Base-by-base conservation (phyloP, 1,140 invertebrate species). In the Nasonia longicornis region DNA sequence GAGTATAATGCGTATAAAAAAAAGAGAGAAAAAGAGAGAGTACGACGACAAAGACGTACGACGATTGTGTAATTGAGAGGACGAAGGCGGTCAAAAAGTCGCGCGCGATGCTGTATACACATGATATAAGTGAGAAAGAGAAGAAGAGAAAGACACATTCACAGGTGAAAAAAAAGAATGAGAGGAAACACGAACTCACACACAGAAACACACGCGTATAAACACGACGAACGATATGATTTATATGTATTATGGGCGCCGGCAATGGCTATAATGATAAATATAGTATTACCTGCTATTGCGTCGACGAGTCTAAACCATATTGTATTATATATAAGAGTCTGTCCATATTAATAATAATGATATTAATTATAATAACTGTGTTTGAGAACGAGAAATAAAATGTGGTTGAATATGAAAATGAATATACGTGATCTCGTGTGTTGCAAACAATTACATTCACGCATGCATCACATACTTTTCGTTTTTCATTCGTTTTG, bases 301-400 rank as follows among this genome's bases (percentile, higher is more conserved):
- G 89, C 89, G 88, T 91, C 89, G 89, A 87, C 87, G 86, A 90
- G 89, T 90, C 88, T 89, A 90, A 91, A 91, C 89, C 89, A 86
- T 90, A 91, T 90, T 91, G 90, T 91, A 91, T 91, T 90, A 91
- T 91, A 91, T 89, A 90, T 90, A 90, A 91, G 89, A 90, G 87
- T 91, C 89, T 90, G 89, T 90, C 90, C 89, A 90, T 90, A 91
- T 88, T 90, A 90, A 90, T 90, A 90, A 91, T 91, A 90, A 90
- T 89, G 85, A 88, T 87, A 89, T 88, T 89, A 88, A 89, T 89
- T 90, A 91, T 90, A 91, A 91, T 90, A 90, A 90, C 89, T 91
- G 90, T 90, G 89, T 91, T 90, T 91, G 89, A 90, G 90, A 91
- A 90, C 89, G 89, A 90, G 88, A 90, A 91, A 91, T 91, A 91